phyloP scores from a whole-genome alignment of 1,140 invertebrate species.

The Bradysia coprophila region DNA sequence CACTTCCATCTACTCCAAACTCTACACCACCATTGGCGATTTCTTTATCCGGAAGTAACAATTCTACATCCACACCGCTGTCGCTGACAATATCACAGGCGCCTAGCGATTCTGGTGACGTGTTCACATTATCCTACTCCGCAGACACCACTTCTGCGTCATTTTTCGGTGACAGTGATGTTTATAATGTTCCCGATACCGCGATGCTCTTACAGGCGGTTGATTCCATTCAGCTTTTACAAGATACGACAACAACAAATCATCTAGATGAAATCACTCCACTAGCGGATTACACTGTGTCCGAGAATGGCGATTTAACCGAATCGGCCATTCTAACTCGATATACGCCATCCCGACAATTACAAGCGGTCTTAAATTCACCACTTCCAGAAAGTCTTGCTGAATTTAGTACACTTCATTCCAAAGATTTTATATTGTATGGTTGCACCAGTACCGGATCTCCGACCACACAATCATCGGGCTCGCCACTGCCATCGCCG shows the following conservation, averaged over 20 bases:
- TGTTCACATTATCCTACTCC: constrained; percentile 21
- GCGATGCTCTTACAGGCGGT: constrained; percentile 41
- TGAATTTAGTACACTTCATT: constrained; percentile 59
- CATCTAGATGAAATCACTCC: constrained; percentile 45
- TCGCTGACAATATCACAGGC: constrained; percentile 16
- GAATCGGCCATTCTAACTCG: constrained; percentile 1
- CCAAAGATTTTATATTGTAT: constrained; percentile 26
- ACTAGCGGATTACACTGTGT: constrained; percentile 39
- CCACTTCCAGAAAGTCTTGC: constrained; percentile 58
- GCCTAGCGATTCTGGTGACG: constrained; percentile 10
- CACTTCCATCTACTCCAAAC: constrained; percentile 2
- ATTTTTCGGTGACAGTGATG: constrained; percentile 30
- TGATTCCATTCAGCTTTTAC: constrained; percentile 45
- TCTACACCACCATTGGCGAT: constrained; percentile 8
- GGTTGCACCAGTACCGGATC: constrained; percentile 18
- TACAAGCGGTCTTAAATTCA: constrained; percentile 53
- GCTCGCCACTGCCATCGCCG: constrained; percentile 46
- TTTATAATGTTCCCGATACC: constrained; percentile 53
- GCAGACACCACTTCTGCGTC: constrained; percentile 10
- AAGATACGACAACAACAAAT: constrained; percentile 36
- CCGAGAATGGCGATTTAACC: constrained; percentile 10
- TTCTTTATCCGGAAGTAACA: constrained; percentile 9
- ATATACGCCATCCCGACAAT: constrained; percentile 10
- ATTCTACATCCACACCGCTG: constrained; percentile 9
- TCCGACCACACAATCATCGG: constrained; percentile 22